Evolutionary conservation across 2,113 vertebrate genomes (phyloP), one percentile per base, ranked within the genome.

Genomic region (Oenanthe oenanthe): DNA sequence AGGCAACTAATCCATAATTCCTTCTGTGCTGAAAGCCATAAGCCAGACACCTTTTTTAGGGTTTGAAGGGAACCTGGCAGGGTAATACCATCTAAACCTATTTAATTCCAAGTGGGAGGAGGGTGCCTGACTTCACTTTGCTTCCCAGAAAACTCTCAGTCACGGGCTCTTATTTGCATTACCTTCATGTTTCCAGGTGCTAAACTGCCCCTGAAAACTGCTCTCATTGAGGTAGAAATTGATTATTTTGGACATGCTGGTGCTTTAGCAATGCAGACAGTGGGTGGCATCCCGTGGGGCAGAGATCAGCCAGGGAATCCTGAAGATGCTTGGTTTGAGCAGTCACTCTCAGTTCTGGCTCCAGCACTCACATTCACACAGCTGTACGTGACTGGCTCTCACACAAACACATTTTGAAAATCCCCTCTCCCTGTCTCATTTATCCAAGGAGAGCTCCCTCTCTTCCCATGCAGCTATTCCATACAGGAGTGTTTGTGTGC

Each of bases 381-480:
- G 7, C n/a, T 21, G 9, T 67, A 72, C 4, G 0, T 68, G 86
- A 38, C 61, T 91, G 50, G 36, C 19, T 87, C 10, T 84, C 61
- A 26, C 28, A 51, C 19, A 72, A 4, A 4, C 6, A 4, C 12
- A 21, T 58, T 92, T 73, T 82, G 66, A 87, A 96, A 91, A 95
- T 70, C 62, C 10, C 12, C 26, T 26, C 56, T 84, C 1, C 0
- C 17, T 29, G 6, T 61, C 21, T 87, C 7, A 0, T 57, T 86
- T 73, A 34, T 63, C 45, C 66, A 45, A 31, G 13, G 22, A 80
- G 57, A 85, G 12, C 38, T 93, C 70, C 61, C 45, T 68, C 57
- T 75, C 70, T 71, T 87, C 92, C 77, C 67, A 6, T 87, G 91
- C 54, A 17, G 51, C 79, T 54, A 31, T 80, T 95, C 71, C 66